A percentile compares a stretch with the other conserved stretches of the same genome.
Evolutionary conservation across 2,888 invertebrate species (phyloP).

Genomic region (Diachrysia chrysitis): DNA sequence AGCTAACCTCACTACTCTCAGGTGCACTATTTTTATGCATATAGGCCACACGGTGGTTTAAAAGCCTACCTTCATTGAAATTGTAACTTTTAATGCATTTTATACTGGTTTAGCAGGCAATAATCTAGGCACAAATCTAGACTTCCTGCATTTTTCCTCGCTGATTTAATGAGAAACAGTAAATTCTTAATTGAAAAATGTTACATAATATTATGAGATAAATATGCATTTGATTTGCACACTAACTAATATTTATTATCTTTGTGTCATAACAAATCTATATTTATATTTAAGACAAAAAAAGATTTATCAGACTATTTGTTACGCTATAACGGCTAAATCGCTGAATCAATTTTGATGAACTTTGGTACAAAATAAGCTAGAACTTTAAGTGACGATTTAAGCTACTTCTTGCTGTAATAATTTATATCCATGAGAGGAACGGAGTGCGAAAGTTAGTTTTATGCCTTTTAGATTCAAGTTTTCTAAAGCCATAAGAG

Average conservation of each 20-base stretch:
- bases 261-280: neutral
- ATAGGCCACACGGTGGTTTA: conserved; percentile 46
- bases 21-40: conserved; percentile 45
- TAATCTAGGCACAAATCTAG: conserved; percentile 29
- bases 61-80: conserved; percentile 47
- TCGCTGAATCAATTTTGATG: too few relatives aligned
- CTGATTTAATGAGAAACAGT: conserved; percentile 1
- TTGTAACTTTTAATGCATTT: conserved; percentile 24
- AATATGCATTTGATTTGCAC: neutral
- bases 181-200: conserved; percentile 2
- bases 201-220: conserved; percentile 6
- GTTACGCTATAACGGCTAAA: too few relatives aligned
- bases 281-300: too few relatives aligned
- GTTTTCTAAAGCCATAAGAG: too few relatives aligned
- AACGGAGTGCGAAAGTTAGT: too few relatives aligned
- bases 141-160: conserved; percentile 37
- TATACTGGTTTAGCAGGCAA: conserved; percentile 25
- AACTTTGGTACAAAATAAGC: too few relatives aligned
- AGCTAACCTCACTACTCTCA: neutral
- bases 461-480: too few relatives aligned
- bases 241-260: neutral
- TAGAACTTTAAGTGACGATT: too few relatives aligned
- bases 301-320: too few relatives aligned
- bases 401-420: too few relatives aligned
- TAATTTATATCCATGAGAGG: too few relatives aligned